Evolutionary conservation across 2,888 invertebrate species (phyloP), one percentile per base, ranked within the genome.

Genomic region (Helobdella robusta): DNA sequence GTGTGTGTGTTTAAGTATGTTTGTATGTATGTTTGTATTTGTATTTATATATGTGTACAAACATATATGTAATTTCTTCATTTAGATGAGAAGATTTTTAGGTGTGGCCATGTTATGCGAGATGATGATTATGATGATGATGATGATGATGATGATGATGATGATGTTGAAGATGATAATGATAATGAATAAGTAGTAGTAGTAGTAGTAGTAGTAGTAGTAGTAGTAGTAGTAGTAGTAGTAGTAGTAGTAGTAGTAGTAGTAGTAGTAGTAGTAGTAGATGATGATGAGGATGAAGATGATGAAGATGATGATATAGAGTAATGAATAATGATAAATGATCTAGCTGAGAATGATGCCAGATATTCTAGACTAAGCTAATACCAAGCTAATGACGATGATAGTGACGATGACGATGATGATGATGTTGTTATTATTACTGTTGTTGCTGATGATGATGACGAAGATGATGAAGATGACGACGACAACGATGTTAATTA

Each of bases 81-180:
- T 40, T 40, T 40, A 11, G 11, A n/a, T n/a, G n/a, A n/a, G n/a
- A n/a, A n/a, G n/a, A n/a, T n/a, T n/a, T n/a, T n/a, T n/a, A n/a
- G n/a, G n/a, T n/a, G n/a, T 50, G 50, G 18, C 25, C 20, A 18
- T 50, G 50, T 8, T 50, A 28, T 2, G 30, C 64, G 30, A 23
- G 58, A 23, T 25, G 58, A 30, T 32, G 34, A 30, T 58, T 25
- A 58, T 30, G 30, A 30, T 32, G 28, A 58, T 30, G 58, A 58
- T 58, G 30, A 11, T 58, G 28, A 30, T 58, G 58, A 58, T 32
- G 58, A 25, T 32, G 58, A 58, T 5, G 58, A 25, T 32, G 58
- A 58, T 58, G 58, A 58, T 58, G 58, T n/a, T 58, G 58, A 25
- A 8, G 58, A 25, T 58, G 58, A 58, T 23, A n/a, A 58, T 58